Evolutionary conservation across 2,797 vertebrate genomes (phyloP).

Genomic region (Mus caroli): DNA sequence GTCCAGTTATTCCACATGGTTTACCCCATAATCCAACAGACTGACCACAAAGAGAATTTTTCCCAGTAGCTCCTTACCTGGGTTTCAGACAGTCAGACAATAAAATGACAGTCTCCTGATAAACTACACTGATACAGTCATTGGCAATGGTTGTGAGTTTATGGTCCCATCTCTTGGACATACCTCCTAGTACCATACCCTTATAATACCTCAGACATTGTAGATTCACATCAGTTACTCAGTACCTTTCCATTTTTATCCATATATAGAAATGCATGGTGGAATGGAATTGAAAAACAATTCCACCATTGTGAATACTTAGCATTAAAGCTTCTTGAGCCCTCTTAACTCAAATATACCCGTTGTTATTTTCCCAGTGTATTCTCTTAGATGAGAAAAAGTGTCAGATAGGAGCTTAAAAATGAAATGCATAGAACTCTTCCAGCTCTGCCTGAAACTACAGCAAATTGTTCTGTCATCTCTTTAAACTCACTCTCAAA

Average conservation of each 20-base stretch:
- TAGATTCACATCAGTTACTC: not conserved
- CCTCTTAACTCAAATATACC: not conserved
- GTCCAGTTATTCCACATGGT: not conserved
- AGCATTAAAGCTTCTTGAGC: not conserved
- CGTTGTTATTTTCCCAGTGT: not conserved
- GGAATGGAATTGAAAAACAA: too few species aligned
- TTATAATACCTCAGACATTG: accelerated
- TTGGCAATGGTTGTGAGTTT: not conserved
- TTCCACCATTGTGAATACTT: not conserved
- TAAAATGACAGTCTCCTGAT: not conserved
- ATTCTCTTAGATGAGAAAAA: not conserved
- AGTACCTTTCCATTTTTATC: not conserved
- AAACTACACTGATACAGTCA: not conserved
- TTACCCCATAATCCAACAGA: not conserved
- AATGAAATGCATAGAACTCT: not conserved
- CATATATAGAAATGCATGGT: not conserved
- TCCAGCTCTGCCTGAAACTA: not conserved
- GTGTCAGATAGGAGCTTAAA: not conserved
- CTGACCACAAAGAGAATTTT: accelerated
- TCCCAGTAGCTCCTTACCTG: not conserved
- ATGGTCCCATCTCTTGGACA: too few species aligned
- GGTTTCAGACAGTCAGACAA: not conserved
- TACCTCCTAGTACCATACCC: too few species aligned
- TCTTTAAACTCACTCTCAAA: slow-evolving; percentile 18
- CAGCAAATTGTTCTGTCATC: not conserved